Conservation (phyloP, 2,797 vertebrate genomes). For the Eulemur mongoz region DNA sequence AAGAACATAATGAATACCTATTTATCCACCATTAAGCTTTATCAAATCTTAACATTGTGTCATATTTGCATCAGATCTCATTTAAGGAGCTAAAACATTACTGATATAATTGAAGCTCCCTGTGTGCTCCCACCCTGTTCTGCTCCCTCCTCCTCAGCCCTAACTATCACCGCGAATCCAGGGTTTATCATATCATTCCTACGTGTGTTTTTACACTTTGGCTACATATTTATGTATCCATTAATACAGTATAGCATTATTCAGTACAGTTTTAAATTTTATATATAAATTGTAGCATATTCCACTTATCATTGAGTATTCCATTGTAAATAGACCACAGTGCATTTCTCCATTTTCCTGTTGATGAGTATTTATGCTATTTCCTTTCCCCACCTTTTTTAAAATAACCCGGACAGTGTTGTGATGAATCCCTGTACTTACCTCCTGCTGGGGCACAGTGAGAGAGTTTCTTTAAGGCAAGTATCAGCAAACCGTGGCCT, state of each 20-base stretch:
- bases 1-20: conserved; percentile 59
- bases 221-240: conserved; percentile 40
- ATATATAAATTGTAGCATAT: background rate
- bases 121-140: background rate
- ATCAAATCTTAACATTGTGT: conserved; percentile 63
- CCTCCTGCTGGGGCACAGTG: background rate
- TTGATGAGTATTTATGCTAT: conserved; percentile 13
- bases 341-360: background rate
- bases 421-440: background rate
- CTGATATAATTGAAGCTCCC: conserved; percentile 1
- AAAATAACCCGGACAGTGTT: background rate
- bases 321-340: background rate
- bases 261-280: conserved; percentile 40
- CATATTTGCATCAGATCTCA: conserved; percentile 59
- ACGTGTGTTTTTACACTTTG: conserved; percentile 7
- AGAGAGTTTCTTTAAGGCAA: background rate
- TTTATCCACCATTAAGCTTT: conserved; percentile 59
- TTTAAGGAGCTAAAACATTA: conserved; percentile 58
- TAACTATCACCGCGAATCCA: background rate
- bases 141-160: background rate
- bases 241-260: conserved; percentile 48
- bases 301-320: background rate
- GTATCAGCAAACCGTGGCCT: background rate
- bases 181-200: conserved; percentile 41
- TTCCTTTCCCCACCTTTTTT: background rate